Evolutionary conservation across 2,113 vertebrate genomes (phyloP).

Genomic region (Spermophilus dauricus): DNA sequence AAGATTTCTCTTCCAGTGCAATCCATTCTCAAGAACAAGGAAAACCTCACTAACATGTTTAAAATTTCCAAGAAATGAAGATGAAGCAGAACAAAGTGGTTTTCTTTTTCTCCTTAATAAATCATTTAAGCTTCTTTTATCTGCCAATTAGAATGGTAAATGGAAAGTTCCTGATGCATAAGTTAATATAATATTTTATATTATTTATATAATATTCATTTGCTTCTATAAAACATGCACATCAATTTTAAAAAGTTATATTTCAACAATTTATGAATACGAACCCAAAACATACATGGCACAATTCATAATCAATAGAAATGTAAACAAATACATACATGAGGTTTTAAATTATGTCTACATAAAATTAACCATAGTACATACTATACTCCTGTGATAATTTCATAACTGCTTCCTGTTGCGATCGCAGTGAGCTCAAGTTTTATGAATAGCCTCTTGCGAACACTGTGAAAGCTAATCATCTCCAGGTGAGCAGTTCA

Average conservation of each 20-base stretch:
- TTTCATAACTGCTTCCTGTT: background rate
- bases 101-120: slow-evolving; percentile 43
- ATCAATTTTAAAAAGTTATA: background rate
- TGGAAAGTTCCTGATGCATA: slow-evolving; percentile 35
- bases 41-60: slow-evolving; percentile 74
- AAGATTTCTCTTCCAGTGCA: slow-evolving; percentile 57
- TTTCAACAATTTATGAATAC: background rate
- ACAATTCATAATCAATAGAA: background rate
- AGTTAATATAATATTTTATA: background rate
- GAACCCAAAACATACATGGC: background rate
- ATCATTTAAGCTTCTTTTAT: slow-evolving; percentile 74
- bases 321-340: background rate
- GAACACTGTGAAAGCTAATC: background rate
- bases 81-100: background rate
- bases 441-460: background rate
- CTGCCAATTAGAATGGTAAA: slow-evolving; percentile 31
- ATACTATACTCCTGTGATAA: background rate
- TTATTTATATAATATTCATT: background rate
- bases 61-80: slow-evolving; percentile 40
- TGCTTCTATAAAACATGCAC: background rate
- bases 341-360: background rate
- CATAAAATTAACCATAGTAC: background rate
- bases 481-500: background rate
- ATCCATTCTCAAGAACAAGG: slow-evolving; percentile 64
- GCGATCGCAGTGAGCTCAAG: background rate